Evolutionary conservation across 1,140 invertebrate genomes (phyloP).

Genomic region (Propsilocerus akamusi): DNA sequence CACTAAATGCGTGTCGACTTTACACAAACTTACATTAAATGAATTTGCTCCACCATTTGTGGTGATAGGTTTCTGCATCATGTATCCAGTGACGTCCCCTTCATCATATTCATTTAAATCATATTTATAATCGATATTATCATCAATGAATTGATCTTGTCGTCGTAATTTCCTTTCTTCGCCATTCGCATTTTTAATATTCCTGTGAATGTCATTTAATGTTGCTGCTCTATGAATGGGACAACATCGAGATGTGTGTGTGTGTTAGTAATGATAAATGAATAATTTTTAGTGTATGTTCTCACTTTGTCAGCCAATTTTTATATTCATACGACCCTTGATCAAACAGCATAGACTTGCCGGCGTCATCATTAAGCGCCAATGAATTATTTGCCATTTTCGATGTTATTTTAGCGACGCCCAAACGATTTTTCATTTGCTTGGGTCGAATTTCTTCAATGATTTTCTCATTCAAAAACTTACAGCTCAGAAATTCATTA

Average conservation of each 20-base stretch:
- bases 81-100: constrained; percentile 28
- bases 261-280: background rate
- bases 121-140: background rate
- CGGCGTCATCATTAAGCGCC: constrained; percentile 17
- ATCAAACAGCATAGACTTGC: constrained; percentile 32
- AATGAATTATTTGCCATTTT: constrained; percentile 11
- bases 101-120: constrained; percentile 16
- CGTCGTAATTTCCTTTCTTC: constrained; percentile 8
- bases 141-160: constrained; percentile 16
- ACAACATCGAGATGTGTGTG: constrained; percentile 5
- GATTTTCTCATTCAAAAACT: constrained; percentile 40
- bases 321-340: constrained; percentile 39
- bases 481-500: constrained; percentile 42
- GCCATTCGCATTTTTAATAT: constrained; percentile 15
- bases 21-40: background rate
- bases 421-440: constrained; percentile 25
- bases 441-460: constrained; percentile 28
- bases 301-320: constrained; percentile 39
- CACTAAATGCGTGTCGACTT: background rate
- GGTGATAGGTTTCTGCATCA: constrained; percentile 17
- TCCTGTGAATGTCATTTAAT: constrained; percentile 37
- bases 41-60: background rate
- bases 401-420: constrained; percentile 7
- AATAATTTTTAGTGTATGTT: background rate
- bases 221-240: constrained; percentile 29